Evolutionary conservation across 2,113 vertebrate species (phyloP).

Genomic region (pig (Sus scrofa)): T2T-Sscrofa CM000826.6:82516501-82517000

Average conservation of each 20-base stretch:
- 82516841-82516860: constrained; percentile 68
- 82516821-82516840: constrained; percentile 78
- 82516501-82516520: too few species aligned
- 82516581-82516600: neutral
- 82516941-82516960: constrained; percentile 67
- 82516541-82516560: neutral
- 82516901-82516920: constrained; percentile 74
- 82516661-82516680: neutral
- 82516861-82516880: constrained; percentile 77
- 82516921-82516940: constrained; percentile 70
- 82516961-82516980: constrained; percentile 74
- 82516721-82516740: constrained; percentile 70
- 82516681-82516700: constrained; percentile 61
- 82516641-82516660: neutral
- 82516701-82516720: constrained; percentile 61
- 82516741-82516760: constrained; percentile 65
- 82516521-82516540: too few species aligned
- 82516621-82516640: neutral
- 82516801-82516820: constrained; percentile 74
- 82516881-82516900: constrained; percentile 71
- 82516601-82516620: neutral
- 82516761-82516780: constrained; percentile 66
- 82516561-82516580: neutral
- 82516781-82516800: constrained; percentile 75
- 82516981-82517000: constrained; percentile 67